phyloP scores from a whole-genome alignment of 2,888 invertebrate genomes.

The Germaria angustata region DNA sequence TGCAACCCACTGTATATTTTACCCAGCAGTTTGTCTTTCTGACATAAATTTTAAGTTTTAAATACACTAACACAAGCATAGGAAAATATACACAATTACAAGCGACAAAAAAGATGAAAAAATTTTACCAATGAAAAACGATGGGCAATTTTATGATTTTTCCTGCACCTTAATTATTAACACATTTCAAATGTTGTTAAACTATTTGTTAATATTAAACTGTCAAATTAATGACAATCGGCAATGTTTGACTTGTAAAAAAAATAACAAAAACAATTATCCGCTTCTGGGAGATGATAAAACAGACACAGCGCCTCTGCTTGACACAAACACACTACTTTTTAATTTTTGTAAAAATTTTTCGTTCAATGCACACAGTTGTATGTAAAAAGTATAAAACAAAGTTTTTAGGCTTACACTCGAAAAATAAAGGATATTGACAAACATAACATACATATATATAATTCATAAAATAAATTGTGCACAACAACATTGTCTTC shows the following conservation, averaged over 20 bases:
- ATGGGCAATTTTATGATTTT: constrained; percentile 31
- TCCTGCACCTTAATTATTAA: constrained; percentile 42
- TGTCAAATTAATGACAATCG: constrained; percentile 65
- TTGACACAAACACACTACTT: constrained; percentile 65
- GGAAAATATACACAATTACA: constrained; percentile 62
- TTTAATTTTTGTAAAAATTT: constrained; percentile 56
- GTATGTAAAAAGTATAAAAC: constrained; percentile 31
- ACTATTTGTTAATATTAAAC: constrained; percentile 39
- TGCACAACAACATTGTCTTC: too few species aligned
- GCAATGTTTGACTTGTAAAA: constrained; percentile 62
- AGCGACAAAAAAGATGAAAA: constrained; percentile 52
- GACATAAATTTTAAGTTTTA: constrained; percentile 69
- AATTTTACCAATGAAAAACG: constrained; percentile 57
- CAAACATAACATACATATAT: neutral
- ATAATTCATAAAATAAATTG: too few species aligned
- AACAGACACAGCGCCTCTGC: constrained; percentile 63
- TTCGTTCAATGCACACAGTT: constrained; percentile 46
- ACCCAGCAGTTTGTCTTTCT: constrained; percentile 68
- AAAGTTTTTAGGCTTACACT: constrained; percentile 62
- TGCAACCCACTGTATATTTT: constrained; percentile 50
- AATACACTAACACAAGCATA: constrained; percentile 67
- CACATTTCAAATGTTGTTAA: constrained; percentile 46
- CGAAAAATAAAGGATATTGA: neutral
- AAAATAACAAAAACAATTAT: constrained; percentile 66
- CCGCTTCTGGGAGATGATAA: constrained; percentile 61